These are phyloP conservation scores for Chaunax sp. DNA, from an alignment of 2,797 vertebrate genomes.

Conservation along the genomic window DNA sequence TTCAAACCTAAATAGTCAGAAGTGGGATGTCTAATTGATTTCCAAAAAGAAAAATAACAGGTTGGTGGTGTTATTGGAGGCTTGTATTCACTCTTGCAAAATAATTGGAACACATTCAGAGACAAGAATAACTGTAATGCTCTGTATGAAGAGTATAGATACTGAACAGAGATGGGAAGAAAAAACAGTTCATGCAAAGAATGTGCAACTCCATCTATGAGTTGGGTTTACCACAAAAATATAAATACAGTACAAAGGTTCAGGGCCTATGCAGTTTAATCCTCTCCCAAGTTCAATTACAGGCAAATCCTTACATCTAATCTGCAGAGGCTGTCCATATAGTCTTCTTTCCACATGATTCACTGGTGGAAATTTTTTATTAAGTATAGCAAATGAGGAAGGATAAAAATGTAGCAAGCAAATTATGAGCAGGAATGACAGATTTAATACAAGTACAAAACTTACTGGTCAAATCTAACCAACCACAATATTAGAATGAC, in stretches of 20 bases:
- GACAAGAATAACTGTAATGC: neutral
- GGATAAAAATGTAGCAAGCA: too few relatives aligned
- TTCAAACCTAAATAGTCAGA: too few relatives aligned
- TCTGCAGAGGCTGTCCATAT: neutral
- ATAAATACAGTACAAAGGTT: neutral
- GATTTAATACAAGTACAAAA: too few relatives aligned
- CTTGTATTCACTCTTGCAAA: too few relatives aligned
- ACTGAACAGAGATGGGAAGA: neutral
- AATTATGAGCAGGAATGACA: too few relatives aligned
- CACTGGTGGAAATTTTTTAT: neutral
- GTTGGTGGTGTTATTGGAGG: too few relatives aligned
- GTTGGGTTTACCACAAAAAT: neutral
- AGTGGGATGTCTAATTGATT: too few relatives aligned
- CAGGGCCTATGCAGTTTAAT: neutral
- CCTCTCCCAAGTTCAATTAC: neutral
- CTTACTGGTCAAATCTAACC: neutral
- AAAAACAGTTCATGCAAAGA: too few relatives aligned
- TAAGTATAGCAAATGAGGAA: too few relatives aligned
- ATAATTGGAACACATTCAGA: too few relatives aligned
- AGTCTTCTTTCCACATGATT: neutral
- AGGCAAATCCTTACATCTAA: conserved; percentile 5
- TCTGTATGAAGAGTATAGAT: neutral
- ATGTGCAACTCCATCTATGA: neutral
- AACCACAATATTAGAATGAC: neutral
- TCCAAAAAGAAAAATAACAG: too few relatives aligned